Evolutionary conservation across 2,113 vertebrate genomes (phyloP).

Genomic region (Scartelaos histophorus): DNA sequence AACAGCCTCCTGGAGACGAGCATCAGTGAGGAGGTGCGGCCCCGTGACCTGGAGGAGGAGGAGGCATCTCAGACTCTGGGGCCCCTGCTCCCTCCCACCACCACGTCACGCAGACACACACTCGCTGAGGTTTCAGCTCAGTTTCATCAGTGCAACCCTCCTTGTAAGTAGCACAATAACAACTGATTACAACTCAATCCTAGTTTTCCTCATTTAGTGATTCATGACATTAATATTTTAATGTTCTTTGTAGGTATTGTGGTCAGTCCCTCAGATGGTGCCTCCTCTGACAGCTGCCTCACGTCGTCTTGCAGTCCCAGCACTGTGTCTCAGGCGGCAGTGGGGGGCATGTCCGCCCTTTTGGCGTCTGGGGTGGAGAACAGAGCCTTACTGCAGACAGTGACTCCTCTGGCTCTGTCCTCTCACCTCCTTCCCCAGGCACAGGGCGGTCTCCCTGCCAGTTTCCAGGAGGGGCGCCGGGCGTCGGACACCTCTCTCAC

Average conservation of each 20-base stretch:
- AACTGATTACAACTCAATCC: no score
- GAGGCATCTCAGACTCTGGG: slow-evolving; percentile 72
- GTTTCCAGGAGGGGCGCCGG: slow-evolving; percentile 95
- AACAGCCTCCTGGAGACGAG: slow-evolving; percentile 87
- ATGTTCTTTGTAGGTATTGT: slow-evolving; percentile 81
- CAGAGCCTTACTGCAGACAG: slow-evolving; percentile 70
- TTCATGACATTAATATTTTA: background rate
- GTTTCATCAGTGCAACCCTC: slow-evolving; percentile 86
- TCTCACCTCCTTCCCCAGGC: slow-evolving; percentile 85
- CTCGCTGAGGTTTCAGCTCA: slow-evolving; percentile 88
- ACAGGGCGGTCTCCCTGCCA: slow-evolving; percentile 81
- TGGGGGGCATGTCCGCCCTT: slow-evolving; percentile 74
- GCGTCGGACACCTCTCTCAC: slow-evolving; percentile 97
- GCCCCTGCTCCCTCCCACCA: slow-evolving; percentile 73
- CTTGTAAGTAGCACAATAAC: slow-evolving; percentile 80
- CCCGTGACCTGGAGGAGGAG: slow-evolving; percentile 83
- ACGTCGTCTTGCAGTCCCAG: slow-evolving; percentile 79
- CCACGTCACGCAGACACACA: slow-evolving; percentile 88
- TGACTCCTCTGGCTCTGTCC: slow-evolving; percentile 81
- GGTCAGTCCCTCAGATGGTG: slow-evolving; percentile 84
- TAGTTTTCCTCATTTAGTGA: background rate
- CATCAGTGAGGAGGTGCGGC: slow-evolving; percentile 87
- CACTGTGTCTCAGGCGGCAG: slow-evolving; percentile 53
- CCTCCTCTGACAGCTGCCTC: slow-evolving; percentile 91
- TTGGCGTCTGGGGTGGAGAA: slow-evolving; percentile 72